A percentile compares a stretch with the other conserved stretches of the same genome.
Evolutionary conservation across 2,797 vertebrate genomes (phyloP).

Genomic region (Hippoglossus hippoglossus): DNA sequence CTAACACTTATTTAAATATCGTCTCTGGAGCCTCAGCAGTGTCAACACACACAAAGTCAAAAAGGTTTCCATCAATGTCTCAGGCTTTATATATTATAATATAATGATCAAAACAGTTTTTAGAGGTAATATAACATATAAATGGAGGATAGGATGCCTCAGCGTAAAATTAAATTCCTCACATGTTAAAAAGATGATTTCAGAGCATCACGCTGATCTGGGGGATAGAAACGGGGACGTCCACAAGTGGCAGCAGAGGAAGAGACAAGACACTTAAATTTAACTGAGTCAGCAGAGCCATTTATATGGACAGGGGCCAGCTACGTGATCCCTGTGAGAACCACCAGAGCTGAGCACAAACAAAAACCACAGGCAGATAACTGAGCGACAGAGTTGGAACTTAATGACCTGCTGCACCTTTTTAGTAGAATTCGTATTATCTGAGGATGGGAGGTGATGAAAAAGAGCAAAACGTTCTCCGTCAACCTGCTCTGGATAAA

Average conservation of each 20-base stretch:
- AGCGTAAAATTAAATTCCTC: slow-evolving; percentile 25
- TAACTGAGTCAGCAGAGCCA: slow-evolving; percentile 63
- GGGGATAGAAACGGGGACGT: slow-evolving; percentile 32
- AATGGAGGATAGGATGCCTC: neutral
- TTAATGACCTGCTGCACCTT: no score
- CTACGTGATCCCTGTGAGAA: no score
- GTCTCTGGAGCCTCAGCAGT: slow-evolving; percentile 20
- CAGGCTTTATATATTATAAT: no score
- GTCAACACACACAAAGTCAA: slow-evolving; percentile 40
- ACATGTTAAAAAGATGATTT: slow-evolving; percentile 39
- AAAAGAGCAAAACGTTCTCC: slow-evolving; percentile 28
- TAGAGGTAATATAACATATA: no score
- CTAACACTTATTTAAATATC: slow-evolving; percentile 44
- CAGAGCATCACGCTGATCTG: slow-evolving; percentile 25
- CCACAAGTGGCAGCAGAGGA: slow-evolving; percentile 42
- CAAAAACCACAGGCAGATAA: slow-evolving; percentile 27
- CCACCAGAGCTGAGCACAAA: slow-evolving; percentile 42
- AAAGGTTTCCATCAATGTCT: slow-evolving; percentile 21
- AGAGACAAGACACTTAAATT: slow-evolving; percentile 45
- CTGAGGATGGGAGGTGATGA: neutral
- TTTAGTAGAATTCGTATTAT: no score
- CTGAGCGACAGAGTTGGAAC: no score
- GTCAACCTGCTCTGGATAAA: slow-evolving; percentile 38
- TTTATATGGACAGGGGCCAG: no score
- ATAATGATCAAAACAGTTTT: no score